Conservation (phyloP, 2,113 vertebrate genomes). For the Pseudorasbora parva region DNA sequence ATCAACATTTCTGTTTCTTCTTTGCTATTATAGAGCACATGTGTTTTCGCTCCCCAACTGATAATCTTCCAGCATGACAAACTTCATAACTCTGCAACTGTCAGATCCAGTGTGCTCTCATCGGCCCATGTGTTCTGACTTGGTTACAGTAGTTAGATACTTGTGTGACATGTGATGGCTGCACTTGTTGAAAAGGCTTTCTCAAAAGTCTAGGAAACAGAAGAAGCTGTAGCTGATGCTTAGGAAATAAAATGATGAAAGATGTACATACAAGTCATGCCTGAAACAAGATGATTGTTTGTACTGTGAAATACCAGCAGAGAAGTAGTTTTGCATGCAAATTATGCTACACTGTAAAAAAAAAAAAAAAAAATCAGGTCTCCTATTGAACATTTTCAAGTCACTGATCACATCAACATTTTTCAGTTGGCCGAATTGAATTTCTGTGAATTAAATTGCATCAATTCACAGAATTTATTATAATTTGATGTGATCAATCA, state of each 20-base stretch:
- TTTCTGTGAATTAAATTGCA: too few relatives aligned
- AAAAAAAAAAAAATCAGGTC: too few relatives aligned
- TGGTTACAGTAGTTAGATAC: constrained; percentile 86
- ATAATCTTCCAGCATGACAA: constrained; percentile 74
- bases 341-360: background rate
- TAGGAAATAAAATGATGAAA: constrained; percentile 1
- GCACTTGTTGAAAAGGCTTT: constrained; percentile 75
- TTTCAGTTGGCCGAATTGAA: too few relatives aligned
- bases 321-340: background rate
- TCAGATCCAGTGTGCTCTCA: constrained; percentile 68
- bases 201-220: constrained; percentile 27
- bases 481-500: too few relatives aligned
- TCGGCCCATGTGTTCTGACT: constrained; percentile 86
- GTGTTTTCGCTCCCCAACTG: constrained; percentile 65
- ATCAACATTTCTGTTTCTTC: constrained; percentile 43
- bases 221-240: constrained; percentile 18
- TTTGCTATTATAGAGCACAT: constrained; percentile 63
- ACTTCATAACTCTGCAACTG: constrained; percentile 74
- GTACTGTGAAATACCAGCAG: background rate
- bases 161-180: constrained; percentile 81
- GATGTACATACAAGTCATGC: background rate
- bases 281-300: background rate
- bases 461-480: too few relatives aligned
- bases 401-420: too few relatives aligned
- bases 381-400: too few relatives aligned